Percentiles rank a stretch among this genome's conserved stretches.
Evolutionary conservation across 2,113 vertebrate species (phyloP).

Genomic region (Pholis gunnellus): DNA sequence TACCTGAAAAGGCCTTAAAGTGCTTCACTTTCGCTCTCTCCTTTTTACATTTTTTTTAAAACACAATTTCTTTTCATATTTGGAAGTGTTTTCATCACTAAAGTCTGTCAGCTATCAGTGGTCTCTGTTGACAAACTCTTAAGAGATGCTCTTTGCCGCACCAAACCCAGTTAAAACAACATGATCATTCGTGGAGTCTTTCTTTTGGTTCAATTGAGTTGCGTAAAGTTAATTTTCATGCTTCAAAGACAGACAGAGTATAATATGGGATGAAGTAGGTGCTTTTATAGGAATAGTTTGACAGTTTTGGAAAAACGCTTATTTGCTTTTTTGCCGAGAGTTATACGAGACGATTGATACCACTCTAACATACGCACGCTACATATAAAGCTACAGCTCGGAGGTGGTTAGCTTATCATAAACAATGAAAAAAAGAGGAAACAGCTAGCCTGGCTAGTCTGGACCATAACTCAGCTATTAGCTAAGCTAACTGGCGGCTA

Average conservation of each 20-base stretch:
- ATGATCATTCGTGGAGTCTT: conserved; percentile 49
- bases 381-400: neutral
- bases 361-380: neutral
- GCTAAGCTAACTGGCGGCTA: neutral
- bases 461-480: neutral
- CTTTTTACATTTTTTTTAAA: neutral
- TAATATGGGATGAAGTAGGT: conserved; percentile 26
- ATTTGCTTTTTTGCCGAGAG: neutral
- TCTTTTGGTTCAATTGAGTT: conserved; percentile 73
- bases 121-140: conserved; percentile 33
- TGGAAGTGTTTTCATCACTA: conserved; percentile 58
- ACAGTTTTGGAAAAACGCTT: conserved; percentile 28
- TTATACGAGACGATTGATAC: neutral
- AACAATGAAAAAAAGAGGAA: neutral
- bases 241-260: conserved; percentile 62
- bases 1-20: conserved; percentile 74
- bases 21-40: conserved; percentile 58
- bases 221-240: conserved; percentile 64
- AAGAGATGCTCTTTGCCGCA: conserved; percentile 47
- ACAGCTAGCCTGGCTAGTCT: neutral
- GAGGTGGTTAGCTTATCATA: neutral
- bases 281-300: conserved; percentile 43
- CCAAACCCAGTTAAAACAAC: conserved; percentile 48
- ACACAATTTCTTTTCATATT: conserved; percentile 37
- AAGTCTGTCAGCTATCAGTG: conserved; percentile 34